These are phyloP conservation scores for Pediacus dermestoides DNA, from an alignment of 2,888 invertebrate genomes.

Conservation along the genomic window DNA sequence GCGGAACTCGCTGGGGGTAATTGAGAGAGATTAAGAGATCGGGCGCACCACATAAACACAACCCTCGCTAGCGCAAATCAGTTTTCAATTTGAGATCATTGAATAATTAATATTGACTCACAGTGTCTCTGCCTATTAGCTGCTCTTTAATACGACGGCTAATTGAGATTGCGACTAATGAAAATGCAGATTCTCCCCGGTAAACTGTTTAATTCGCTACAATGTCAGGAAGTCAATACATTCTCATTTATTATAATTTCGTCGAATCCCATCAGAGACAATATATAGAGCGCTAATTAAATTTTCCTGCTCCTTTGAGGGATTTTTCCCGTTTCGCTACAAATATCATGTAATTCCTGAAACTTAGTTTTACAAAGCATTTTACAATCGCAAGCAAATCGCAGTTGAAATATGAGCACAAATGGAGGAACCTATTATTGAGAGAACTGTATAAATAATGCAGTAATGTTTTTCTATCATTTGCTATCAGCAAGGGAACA, in stretches of 20 bases:
- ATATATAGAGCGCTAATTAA: too few species aligned
- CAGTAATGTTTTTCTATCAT: slow-evolving; percentile 16
- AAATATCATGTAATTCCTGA: not conserved
- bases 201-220: not conserved
- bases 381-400: not conserved
- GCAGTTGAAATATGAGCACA: slow-evolving; percentile 1
- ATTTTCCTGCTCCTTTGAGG: too few species aligned
- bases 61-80: slow-evolving; percentile 42
- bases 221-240: too few species aligned
- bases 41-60: slow-evolving; percentile 47
- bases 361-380: slow-evolving; percentile 1
- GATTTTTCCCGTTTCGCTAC: too few species aligned
- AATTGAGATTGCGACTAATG: slow-evolving; percentile 28
- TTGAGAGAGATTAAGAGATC: slow-evolving; percentile 48
- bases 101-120: slow-evolving; percentile 46
- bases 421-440: not conserved
- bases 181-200: slow-evolving; percentile 18
- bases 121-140: slow-evolving; percentile 37
- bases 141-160: slow-evolving; percentile 32
- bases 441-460: slow-evolving; percentile 19
- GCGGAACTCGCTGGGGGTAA: slow-evolving; percentile 40
- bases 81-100: slow-evolving; percentile 46
- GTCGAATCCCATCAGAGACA: too few species aligned
- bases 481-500: slow-evolving; percentile 16
- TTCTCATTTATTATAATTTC: too few species aligned